phyloP scores from a whole-genome alignment of 2,113 vertebrate species.

The Martes martes region DNA sequence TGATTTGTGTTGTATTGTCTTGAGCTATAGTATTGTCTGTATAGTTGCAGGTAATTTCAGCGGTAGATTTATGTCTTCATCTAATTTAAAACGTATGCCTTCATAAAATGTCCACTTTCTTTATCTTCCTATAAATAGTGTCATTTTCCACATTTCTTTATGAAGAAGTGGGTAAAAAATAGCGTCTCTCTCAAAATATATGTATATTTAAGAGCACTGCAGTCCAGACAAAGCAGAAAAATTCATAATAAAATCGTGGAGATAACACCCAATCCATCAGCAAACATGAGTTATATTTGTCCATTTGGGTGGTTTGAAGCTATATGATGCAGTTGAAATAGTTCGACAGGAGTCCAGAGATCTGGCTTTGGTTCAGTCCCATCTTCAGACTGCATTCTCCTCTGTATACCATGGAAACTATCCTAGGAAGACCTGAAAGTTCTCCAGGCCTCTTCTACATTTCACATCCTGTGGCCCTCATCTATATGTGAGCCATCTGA shows the following conservation, averaged over 20 bases:
- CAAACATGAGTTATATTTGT: neutral
- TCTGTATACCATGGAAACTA: neutral
- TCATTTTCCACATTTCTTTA: slow-evolving; percentile 31
- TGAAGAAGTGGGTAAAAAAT: slow-evolving; percentile 10
- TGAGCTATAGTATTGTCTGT: slow-evolving; percentile 6
- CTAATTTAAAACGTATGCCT: slow-evolving; percentile 54
- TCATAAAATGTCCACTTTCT: slow-evolving; percentile 61
- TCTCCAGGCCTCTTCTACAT: neutral
- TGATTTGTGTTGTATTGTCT: slow-evolving; percentile 65
- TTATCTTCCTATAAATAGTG: slow-evolving; percentile 58
- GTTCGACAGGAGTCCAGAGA: neutral
- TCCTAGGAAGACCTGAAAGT: neutral
- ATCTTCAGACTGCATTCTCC: neutral
- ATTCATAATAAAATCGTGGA: neutral
- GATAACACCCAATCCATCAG: neutral
- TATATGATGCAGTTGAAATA: neutral
- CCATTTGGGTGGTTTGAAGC: neutral
- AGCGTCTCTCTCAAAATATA: neutral
- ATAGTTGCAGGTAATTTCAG: slow-evolving; percentile 55
- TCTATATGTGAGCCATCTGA: neutral
- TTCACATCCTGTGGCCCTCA: neutral
- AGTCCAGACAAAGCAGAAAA: neutral
- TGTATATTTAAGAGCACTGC: neutral
- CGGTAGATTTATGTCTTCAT: slow-evolving; percentile 61
- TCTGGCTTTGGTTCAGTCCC: neutral